These are phyloP conservation scores for Drosophila kuntzei DNA, from an alignment of 2,888 invertebrate species.

Conservation along the genomic window DNA sequence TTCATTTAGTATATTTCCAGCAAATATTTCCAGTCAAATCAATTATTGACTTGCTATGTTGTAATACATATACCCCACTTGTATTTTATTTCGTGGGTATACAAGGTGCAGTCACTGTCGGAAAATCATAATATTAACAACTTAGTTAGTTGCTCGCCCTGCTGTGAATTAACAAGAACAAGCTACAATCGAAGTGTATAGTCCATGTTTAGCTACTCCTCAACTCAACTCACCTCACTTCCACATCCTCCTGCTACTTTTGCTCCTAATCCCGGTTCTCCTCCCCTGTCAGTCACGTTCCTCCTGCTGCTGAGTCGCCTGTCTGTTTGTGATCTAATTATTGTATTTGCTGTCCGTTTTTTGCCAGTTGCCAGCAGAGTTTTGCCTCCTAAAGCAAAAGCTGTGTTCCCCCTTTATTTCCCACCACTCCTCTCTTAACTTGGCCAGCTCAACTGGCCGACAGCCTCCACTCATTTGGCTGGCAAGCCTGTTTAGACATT, in stretches of 20 bases:
- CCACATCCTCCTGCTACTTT: constrained; percentile 27
- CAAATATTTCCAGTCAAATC: neutral
- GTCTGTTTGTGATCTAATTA: constrained; percentile 76
- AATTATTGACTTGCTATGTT: neutral
- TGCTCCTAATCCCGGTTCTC: neutral
- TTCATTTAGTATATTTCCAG: constrained; percentile 1
- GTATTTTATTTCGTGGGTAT: constrained; percentile 14
- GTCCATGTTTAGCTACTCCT: constrained; percentile 37
- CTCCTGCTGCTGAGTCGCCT: constrained; percentile 47
- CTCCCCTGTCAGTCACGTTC: constrained; percentile 48
- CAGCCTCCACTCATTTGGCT: constrained; percentile 65
- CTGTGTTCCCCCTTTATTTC: neutral
- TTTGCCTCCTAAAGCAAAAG: constrained; percentile 59
- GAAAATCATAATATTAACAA: constrained; percentile 53
- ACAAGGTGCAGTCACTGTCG: constrained; percentile 19
- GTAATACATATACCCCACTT: constrained; percentile 2
- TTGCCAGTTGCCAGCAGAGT: constrained; percentile 49
- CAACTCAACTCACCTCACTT: constrained; percentile 45
- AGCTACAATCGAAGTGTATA: constrained; percentile 36
- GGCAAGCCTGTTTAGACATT: constrained; percentile 69
- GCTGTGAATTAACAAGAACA: constrained; percentile 39
- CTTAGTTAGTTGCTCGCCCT: constrained; percentile 47
- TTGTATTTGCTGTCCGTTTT: constrained; percentile 78
- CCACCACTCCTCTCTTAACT: neutral
- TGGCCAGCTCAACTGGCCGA: constrained; percentile 39